These are phyloP conservation scores for Hymenochirus boettgeri DNA, from an alignment of 2,113 vertebrate species.

Conservation along the genomic window DNA sequence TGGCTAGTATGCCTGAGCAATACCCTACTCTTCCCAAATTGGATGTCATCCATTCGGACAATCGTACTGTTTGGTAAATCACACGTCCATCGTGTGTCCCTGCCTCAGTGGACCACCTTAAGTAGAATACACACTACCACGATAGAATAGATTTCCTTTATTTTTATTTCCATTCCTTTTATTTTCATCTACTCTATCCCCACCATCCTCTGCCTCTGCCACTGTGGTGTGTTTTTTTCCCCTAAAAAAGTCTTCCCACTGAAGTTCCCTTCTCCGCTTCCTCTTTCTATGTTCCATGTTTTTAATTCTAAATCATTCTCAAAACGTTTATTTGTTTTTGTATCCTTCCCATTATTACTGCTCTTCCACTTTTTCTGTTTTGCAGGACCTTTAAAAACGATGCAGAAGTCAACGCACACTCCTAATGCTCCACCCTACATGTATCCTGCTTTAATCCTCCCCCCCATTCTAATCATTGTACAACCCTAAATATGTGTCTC, in stretches of 20 bases:
- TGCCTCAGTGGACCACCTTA: too few relatives aligned
- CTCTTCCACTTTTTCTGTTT: neutral
- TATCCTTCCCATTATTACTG: too few relatives aligned
- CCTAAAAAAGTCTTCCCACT: neutral
- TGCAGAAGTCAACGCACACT: too few relatives aligned
- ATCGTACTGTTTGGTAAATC: too few relatives aligned
- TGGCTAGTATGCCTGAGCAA: too few relatives aligned
- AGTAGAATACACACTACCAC: too few relatives aligned
- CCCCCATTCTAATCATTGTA: neutral
- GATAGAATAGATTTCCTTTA: too few relatives aligned
- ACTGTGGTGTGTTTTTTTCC: too few relatives aligned
- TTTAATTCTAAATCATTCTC: neutral
- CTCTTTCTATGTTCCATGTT: neutral
- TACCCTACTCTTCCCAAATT: too few relatives aligned
- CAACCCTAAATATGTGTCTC: neutral
- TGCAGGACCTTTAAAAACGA: neutral
- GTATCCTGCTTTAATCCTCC: neutral
- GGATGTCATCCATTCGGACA: too few relatives aligned
- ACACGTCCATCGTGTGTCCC: too few relatives aligned
- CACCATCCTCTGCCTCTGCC: neutral
- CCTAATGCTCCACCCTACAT: neutral
- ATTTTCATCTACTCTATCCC: neutral
- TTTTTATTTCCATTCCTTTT: neutral
- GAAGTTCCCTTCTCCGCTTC: neutral
- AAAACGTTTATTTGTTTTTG: neutral